Conservation (phyloP, 2,797 vertebrate genomes). For the Crossoptilon crossoptilon region DNA sequence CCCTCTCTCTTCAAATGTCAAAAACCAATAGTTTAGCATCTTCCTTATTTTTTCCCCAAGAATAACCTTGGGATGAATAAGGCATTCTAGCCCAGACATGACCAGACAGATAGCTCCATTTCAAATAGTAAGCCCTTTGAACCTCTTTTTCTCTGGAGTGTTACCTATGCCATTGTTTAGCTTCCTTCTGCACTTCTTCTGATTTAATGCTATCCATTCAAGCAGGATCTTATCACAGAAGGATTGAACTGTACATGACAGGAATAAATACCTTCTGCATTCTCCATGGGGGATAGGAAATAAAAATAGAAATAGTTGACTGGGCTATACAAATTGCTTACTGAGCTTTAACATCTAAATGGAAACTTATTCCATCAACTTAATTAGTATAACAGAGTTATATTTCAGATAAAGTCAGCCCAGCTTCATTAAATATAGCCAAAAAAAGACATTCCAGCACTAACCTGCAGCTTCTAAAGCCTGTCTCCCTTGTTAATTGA, state of each 20-base stretch:
- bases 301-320: neutral
- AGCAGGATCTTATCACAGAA: neutral
- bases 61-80: neutral
- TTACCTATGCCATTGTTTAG: neutral
- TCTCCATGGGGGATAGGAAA: neutral
- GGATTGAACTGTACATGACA: neutral
- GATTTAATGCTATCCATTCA: neutral
- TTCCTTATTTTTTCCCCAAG: neutral
- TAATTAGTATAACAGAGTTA: neutral
- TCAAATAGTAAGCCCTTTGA: neutral
- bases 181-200: neutral
- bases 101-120: neutral
- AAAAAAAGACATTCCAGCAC: neutral
- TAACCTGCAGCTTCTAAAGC: neutral
- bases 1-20: neutral
- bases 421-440: neutral
- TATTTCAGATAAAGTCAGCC: neutral
- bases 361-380: neutral
- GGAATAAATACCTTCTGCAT: neutral
- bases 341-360: neutral
- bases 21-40: neutral
- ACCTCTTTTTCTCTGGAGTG: neutral
- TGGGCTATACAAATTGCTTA: neutral
- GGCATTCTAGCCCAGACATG: neutral
- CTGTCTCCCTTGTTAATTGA: neutral